Evolutionary conservation across 2,113 vertebrate genomes (phyloP).

Genomic region (Heptranchias perlo): DNA sequence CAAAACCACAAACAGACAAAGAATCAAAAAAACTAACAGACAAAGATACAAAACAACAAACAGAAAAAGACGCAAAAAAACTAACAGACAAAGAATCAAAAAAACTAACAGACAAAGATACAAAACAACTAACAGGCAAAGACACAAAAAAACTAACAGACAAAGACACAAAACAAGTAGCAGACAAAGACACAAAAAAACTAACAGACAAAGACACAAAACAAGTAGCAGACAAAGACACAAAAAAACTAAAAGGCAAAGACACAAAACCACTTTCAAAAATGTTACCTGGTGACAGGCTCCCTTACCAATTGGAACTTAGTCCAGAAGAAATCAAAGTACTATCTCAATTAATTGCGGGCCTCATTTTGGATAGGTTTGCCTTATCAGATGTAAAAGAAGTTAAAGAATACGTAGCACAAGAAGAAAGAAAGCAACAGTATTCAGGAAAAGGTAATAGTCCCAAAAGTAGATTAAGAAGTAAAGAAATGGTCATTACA

Average conservation of each 20-base stretch:
- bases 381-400: conserved; percentile 4
- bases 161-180: not conserved
- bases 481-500: too few species aligned
- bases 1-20: not conserved
- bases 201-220: not conserved
- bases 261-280: not conserved
- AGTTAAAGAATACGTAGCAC: not conserved
- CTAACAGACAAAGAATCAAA: not conserved
- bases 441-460: not conserved
- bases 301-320: conserved; percentile 6
- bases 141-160: not conserved
- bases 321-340: not conserved
- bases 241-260: not conserved
- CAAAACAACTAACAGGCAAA: not conserved
- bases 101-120: not conserved
- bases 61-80: not conserved
- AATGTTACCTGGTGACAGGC: not conserved
- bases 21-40: not conserved
- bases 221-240: not conserved
- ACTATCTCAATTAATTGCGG: not conserved
- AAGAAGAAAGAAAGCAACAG: not conserved
- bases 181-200: not conserved
- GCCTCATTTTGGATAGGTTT: conserved; percentile 11
- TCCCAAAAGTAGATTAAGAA: not conserved
- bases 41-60: not conserved